Percentiles rank a stretch among this genome's conserved stretches.
These are phyloP conservation scores for Chamaea fasciata DNA, from an alignment of 2,113 vertebrate species.

Conservation along the genomic window DNA sequence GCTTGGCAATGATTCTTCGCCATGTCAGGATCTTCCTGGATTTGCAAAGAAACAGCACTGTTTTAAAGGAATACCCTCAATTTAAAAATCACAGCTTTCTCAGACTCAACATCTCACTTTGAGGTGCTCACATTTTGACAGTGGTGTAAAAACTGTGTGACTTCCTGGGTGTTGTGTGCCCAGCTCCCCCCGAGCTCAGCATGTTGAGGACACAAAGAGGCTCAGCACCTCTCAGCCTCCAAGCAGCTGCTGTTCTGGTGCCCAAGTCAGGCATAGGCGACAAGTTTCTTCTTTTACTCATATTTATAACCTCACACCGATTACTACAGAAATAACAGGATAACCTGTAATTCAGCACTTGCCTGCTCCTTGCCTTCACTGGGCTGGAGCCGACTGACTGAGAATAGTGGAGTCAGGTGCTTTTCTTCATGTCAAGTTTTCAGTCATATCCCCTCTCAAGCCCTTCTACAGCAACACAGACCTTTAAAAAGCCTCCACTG, in stretches of 20 bases:
- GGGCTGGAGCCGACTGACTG: accelerated
- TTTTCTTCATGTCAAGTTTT: not conserved
- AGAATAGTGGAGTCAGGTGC: not conserved
- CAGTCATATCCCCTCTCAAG: not conserved
- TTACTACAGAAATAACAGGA: not conserved
- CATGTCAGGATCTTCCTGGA: not conserved
- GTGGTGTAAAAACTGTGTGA: accelerated
- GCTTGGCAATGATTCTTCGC: not conserved
- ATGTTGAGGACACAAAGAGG: accelerated
- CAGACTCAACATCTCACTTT: not conserved
- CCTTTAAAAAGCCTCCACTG: not conserved
- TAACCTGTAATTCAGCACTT: not conserved
- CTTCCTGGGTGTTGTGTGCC: accelerated
- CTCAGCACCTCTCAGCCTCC: not conserved
- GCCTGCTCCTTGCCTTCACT: not conserved
- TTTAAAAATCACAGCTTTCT: not conserved
- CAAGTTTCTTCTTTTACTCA: not conserved
- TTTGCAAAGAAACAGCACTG: not conserved
- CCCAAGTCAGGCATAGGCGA: not conserved
- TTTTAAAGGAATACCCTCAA: not conserved
- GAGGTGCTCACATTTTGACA: not conserved
- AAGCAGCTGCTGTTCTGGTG: not conserved
- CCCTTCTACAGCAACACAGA: not conserved
- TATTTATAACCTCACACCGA: not conserved
- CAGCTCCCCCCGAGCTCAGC: not conserved